Evolutionary conservation across 1,140 invertebrate genomes (phyloP), one percentile per base, ranked within the genome.

Genomic region (Drosophila mauritiana): DNA sequence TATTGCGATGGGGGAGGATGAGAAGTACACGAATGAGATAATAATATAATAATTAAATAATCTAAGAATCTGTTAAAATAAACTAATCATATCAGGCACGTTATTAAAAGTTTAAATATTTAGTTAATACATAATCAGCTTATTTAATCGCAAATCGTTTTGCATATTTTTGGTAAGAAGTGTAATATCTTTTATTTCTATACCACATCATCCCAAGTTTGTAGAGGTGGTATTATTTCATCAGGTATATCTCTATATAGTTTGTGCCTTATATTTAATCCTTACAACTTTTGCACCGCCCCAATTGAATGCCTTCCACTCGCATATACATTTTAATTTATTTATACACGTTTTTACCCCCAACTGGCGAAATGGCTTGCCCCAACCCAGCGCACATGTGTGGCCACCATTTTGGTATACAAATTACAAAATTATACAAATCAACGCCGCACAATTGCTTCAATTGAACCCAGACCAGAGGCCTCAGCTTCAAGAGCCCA

Each of bases 391-490:
- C 46, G 64, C 78, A 76, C 78, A 77, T 88, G 83, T 89, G 84
- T 83, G 84, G 83, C 83, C 72, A 89, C 84, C 76, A 73, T 78
- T 79, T 69, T 70, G 84, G 84, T 89, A 89, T 89, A 89, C 84
- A 89, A 89, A 89, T 89, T 89, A 89, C 84, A 78, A 89, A 89
- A 89, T 89, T 89, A 89, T 89, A 89, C 84, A 89, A 89, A 89
- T 89, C 84, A 89, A 89, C 83, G 85, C 61, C 77, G 67, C 68
- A 89, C 84, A 89, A 89, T 89, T 89, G 84, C 84, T 84, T 80
- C 84, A 89, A 89, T 89, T 89, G 86, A 89, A 83, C 77, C 78
- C 58, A 67, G 65, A 37, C 56, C 63, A 56, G 51, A 39, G 34
- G 11, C 42, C n/a, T 58, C n/a, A 64, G 52, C 62, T 39, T 85